Conservation (phyloP, 2,888 invertebrate genomes). For the Geotrupes spiniger region DNA sequence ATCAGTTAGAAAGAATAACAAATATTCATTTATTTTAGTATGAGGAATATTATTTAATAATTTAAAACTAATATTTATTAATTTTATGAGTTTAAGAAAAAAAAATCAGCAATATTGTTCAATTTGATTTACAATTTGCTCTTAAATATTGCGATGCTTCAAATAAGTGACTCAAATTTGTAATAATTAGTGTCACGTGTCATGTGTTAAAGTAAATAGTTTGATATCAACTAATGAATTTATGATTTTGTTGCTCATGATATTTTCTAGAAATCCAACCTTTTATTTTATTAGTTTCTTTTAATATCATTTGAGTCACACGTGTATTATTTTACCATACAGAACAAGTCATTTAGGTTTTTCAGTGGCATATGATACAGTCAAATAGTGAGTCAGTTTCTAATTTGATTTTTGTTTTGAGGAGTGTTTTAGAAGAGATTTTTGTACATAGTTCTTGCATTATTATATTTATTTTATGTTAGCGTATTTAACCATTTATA, state of each 20-base stretch:
- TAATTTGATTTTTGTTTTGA: conserved; percentile 28
- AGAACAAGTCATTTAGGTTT: conserved; percentile 32
- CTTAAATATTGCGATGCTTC: too few relatives aligned
- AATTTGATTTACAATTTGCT: too few relatives aligned
- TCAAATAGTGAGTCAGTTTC: conserved; percentile 43
- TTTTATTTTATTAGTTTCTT: not conserved
- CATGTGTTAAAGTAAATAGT: too few relatives aligned
- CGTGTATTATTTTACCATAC: conserved; percentile 24
- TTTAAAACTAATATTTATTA: too few relatives aligned
- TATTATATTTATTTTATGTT: conserved; percentile 11
- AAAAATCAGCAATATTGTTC: too few relatives aligned
- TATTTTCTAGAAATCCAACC: not conserved
- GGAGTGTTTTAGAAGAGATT: conserved; percentile 24
- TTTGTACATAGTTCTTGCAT: conserved; percentile 8
- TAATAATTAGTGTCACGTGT: too few relatives aligned
- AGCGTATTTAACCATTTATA: conserved; percentile 11
- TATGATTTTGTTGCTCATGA: too few relatives aligned
- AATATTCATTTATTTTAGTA: too few relatives aligned
- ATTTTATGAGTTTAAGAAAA: too few relatives aligned
- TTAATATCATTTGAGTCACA: not conserved
- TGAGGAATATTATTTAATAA: too few relatives aligned
- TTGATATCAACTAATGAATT: too few relatives aligned
- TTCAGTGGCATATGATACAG: conserved; percentile 32
- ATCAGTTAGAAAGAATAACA: not conserved
- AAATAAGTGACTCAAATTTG: too few relatives aligned